A percentile compares a stretch with the other conserved stretches of the same genome.
These are phyloP conservation scores for Diprion similis DNA, from an alignment of 1,140 invertebrate genomes.

Conservation along the genomic window DNA sequence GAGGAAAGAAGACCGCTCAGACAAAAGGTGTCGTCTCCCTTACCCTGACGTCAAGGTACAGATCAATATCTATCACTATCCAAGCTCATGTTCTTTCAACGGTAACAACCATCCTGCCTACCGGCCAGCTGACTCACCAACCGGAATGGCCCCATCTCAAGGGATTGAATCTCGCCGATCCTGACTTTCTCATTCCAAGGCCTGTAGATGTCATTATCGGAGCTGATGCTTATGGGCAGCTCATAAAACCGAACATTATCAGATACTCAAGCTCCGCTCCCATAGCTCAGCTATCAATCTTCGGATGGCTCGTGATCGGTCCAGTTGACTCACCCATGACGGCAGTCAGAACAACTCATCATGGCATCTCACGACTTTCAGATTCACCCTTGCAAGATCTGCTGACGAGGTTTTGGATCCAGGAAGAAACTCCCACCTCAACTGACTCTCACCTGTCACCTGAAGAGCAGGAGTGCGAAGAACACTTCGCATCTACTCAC, in stretches of 20 bases:
- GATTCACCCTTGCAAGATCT: neutral
- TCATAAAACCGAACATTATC: conserved; percentile 25
- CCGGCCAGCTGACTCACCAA: neutral
- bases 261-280: neutral
- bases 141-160: neutral
- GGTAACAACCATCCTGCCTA: conserved; percentile 12
- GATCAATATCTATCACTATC: neutral
- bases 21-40: conserved; percentile 11
- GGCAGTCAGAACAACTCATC: neutral
- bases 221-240: conserved; percentile 21
- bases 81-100: conserved; percentile 18
- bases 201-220: conserved; percentile 31
- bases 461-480: conserved; percentile 25
- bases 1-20: conserved; percentile 14
- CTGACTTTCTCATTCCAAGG: conserved; percentile 3
- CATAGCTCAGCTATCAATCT: conserved; percentile 1
- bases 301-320: neutral
- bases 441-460: neutral
- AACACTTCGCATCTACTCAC: conserved; percentile 18
- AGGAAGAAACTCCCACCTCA: conserved; percentile 4
- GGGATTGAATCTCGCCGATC: neutral
- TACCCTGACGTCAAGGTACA: neutral
- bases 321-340: neutral
- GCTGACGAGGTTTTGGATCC: neutral
- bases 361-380: neutral